Evolutionary conservation across 1,140 invertebrate genomes (phyloP), one percentile per base, ranked within the genome.

Genomic region (Apolygus lucorum): DNA sequence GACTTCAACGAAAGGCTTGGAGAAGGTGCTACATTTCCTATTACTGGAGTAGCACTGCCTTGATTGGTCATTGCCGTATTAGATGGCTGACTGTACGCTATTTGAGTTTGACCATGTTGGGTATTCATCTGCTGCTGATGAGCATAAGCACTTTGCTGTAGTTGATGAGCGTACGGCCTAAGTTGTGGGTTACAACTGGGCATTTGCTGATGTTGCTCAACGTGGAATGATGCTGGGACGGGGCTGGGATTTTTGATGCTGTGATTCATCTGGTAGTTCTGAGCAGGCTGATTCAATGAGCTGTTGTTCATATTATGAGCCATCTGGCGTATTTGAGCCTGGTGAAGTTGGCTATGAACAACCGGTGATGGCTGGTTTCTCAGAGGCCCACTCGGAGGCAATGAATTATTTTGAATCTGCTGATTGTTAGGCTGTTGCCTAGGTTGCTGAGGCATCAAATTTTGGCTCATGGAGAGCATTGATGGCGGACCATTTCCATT

Each of bases 1-100:
- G 63, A 67, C 64, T 67, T 69, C 21, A 70, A 22, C 1, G 69
- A 70, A 14, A 67, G 52, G 27, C 69, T 70, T n/a, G 69, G 69
- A 11, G 64, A 67, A 14, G 65, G 69, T 8, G 52, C 24, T 52
- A 25, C 65, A n/a, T 25, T 68, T 17, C 54, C 54, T 13, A 14
- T 4, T 11, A 59, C 54, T 14, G 54, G 54, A 11, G 54, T 22
- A 22, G 54, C 54, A 21, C 22, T 59, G 13, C 54, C 54, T 11
- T 14, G 11, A 59, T 28, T 66, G 27, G 27, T 2, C 21, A 34
- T 21, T 25, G 62, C 27, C n/a, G 27, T 66, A n/a, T 29, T 21
- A 17, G 64, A 29, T 25, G 64, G 64, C 64, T 29, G 64, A 21
- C 64, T 66, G 64, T 34, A 66, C 2, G 64, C 64, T 2, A 66